Conservation (phyloP, 2,113 vertebrate genomes). For the Xenopus laevis region DNA sequence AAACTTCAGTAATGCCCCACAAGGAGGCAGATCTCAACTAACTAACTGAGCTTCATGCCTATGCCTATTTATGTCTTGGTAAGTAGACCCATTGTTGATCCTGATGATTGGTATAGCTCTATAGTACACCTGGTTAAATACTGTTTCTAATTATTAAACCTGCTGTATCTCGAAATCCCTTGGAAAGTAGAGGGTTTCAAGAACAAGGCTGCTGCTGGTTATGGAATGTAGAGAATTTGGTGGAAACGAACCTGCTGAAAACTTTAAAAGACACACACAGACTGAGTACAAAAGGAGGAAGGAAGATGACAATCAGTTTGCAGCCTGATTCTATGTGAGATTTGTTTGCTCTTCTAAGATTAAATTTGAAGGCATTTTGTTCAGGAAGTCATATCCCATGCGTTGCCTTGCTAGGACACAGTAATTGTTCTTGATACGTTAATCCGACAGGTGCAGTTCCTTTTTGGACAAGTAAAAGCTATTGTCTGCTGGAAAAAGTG, state of each 20-base stretch:
- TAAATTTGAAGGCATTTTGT: conserved; percentile 61
- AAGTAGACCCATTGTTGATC: too few species aligned
- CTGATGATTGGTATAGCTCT: too few species aligned
- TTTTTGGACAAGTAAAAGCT: conserved; percentile 57
- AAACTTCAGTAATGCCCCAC: too few species aligned
- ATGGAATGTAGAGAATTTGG: conserved; percentile 50
- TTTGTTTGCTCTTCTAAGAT: conserved; percentile 65
- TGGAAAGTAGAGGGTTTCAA: conserved; percentile 49
- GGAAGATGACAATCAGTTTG: conserved; percentile 66
- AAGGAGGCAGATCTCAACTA: too few species aligned
- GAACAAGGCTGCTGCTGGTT: conserved; percentile 52
- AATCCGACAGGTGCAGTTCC: conserved; percentile 75
- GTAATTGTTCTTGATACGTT: conserved; percentile 65
- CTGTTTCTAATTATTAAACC: too few species aligned
- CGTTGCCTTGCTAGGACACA: conserved; percentile 66
- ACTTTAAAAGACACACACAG: conserved; percentile 59
- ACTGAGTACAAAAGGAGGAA: conserved; percentile 75
- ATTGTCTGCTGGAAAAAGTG: conserved; percentile 38
- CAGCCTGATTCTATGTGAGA: conserved; percentile 55
- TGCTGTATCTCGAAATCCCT: conserved; percentile 41
- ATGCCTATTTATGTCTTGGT: too few species aligned
- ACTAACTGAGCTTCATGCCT: too few species aligned
- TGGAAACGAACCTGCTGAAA: conserved; percentile 75
- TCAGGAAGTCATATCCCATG: conserved; percentile 69
- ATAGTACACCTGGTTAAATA: too few species aligned